Conservation (phyloP, 2,888 invertebrate genomes). For the Amphiduros pacificus region DNA sequence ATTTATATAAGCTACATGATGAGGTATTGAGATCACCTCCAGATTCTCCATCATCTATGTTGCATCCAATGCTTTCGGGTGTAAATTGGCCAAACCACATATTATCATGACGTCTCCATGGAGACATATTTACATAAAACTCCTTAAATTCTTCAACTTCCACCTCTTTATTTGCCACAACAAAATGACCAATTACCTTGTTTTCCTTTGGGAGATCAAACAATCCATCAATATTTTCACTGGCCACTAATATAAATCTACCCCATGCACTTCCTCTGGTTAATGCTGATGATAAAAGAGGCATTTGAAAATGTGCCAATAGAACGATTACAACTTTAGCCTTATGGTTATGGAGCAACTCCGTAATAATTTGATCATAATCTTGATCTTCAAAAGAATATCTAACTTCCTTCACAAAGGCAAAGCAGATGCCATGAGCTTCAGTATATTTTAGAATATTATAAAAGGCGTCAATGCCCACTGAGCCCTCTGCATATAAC, state of each 20-base stretch:
- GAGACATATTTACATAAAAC: no score
- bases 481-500: conserved; percentile 29
- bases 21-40: neutral
- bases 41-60: neutral
- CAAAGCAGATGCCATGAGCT: conserved; percentile 26
- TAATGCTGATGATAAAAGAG: no score
- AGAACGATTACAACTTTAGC: conserved; percentile 29
- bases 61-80: neutral
- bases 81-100: conserved; percentile 1
- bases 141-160: no score
- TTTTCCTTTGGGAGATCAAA: no score
- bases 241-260: no score
- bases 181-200: no score
- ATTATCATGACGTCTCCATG: no score
- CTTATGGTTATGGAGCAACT: conserved; percentile 10
- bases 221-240: no score
- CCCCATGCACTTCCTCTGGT: no score
- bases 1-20: neutral
- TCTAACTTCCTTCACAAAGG: conserved; percentile 19
- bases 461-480: conserved; percentile 28
- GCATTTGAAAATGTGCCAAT: no score
- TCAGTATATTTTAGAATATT: neutral
- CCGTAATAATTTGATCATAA: conserved; percentile 24
- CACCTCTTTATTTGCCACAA: no score
- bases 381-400: conserved; percentile 21